A percentile compares a stretch with the other conserved stretches of the same genome.
Conservation (phyloP, 2,888 invertebrate species). For the Epistrophe eligans region DNA sequence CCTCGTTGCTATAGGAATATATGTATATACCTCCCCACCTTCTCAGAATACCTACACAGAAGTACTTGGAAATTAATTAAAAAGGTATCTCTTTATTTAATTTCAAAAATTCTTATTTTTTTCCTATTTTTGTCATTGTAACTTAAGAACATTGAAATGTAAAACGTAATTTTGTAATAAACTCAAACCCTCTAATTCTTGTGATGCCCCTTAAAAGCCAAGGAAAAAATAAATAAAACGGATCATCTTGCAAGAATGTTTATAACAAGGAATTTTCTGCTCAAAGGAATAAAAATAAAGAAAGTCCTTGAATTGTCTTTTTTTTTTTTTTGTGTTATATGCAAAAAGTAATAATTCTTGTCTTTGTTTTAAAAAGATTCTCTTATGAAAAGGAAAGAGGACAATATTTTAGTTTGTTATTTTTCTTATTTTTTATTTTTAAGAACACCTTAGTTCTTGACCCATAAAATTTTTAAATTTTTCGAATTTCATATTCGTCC, state of each 20-base stretch:
- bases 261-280: constrained; percentile 3
- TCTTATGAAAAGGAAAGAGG: not conserved
- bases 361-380: constrained; percentile 19
- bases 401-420: not conserved
- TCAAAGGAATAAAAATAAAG: not conserved
- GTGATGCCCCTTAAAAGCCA: not conserved
- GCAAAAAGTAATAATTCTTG: constrained; percentile 23
- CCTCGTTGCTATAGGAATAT: not conserved
- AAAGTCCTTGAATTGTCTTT: constrained; percentile 16
- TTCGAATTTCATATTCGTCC: not conserved
- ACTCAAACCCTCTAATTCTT: not conserved
- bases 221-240: constrained; percentile 4
- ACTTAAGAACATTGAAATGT: constrained; percentile 23
- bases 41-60: not conserved
- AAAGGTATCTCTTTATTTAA: constrained; percentile 36
- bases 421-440: not conserved
- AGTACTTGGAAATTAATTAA: constrained; percentile 54
- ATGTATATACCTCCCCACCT: not conserved
- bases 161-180: constrained; percentile 22
- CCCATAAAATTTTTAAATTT: constrained; percentile 21
- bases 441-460: constrained; percentile 22
- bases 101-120: not conserved
- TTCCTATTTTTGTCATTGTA: constrained; percentile 26
- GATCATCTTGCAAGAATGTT: constrained; percentile 11
- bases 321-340: not conserved